A percentile compares a stretch with the other conserved stretches of the same genome.
Evolutionary conservation across 2,113 vertebrate genomes (phyloP).

Genomic region (Pseudorectes ferrugineus): DNA sequence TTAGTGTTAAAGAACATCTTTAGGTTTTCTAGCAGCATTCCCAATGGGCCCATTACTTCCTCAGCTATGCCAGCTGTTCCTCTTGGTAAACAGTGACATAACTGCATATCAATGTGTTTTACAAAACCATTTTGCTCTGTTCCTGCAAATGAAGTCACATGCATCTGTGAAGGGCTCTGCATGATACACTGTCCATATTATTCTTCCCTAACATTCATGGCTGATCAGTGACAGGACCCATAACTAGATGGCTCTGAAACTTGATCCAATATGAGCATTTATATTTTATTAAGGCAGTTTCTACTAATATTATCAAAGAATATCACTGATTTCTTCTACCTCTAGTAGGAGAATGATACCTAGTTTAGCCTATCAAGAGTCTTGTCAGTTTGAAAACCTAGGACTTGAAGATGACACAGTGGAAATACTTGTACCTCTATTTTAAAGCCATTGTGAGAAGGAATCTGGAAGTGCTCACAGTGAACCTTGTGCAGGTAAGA

Average conservation of each 20-base stretch:
- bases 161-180: not conserved
- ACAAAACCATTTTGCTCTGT: not conserved
- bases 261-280: not conserved
- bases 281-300: not conserved
- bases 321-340: not conserved
- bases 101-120: not conserved
- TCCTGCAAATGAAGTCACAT: not conserved
- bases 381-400: not conserved
- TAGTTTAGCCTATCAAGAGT: not conserved
- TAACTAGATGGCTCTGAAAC: not conserved
- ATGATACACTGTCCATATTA: not conserved
- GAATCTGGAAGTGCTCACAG: not conserved
- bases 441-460: not conserved
- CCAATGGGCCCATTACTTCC: not conserved
- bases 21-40: not conserved
- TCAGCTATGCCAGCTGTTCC: conserved; percentile 21
- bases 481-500: not conserved
- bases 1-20: not conserved
- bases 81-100: not conserved
- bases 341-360: not conserved
- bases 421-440: fast-evolving
- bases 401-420: not conserved
- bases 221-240: not conserved
- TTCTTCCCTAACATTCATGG: not conserved
- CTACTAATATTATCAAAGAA: not conserved